phyloP scores from a whole-genome alignment of 2,113 vertebrate genomes.

The Sclerurus mexicanus region DNA sequence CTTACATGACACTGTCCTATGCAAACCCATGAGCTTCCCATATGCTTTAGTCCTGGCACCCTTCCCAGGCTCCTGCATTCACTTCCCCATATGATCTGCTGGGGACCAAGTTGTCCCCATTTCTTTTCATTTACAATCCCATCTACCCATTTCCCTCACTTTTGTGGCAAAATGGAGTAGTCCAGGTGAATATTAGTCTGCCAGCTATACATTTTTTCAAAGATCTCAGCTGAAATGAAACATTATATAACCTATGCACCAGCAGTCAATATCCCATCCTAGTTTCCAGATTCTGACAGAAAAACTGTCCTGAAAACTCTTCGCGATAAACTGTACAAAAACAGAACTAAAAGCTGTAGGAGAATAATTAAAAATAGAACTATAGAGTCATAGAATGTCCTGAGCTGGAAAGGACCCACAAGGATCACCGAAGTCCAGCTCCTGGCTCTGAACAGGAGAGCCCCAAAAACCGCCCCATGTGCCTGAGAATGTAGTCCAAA shows the following conservation, averaged over 20 bases:
- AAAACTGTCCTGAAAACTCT: background rate
- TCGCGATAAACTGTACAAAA: background rate
- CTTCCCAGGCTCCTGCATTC: background rate
- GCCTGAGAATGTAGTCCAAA: background rate
- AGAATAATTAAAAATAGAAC: background rate
- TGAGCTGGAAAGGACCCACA: background rate
- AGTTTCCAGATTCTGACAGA: background rate
- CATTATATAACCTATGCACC: background rate
- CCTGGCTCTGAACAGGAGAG: background rate
- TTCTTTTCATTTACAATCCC: background rate
- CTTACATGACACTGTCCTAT: fast-evolving
- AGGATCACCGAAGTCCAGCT: background rate
- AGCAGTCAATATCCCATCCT: background rate
- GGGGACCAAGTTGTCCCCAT: background rate
- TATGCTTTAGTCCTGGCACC: background rate
- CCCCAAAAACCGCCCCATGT: background rate
- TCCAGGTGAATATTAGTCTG: background rate
- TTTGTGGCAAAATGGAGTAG: background rate
- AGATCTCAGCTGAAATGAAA: background rate
- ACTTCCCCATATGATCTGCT: fast-evolving
- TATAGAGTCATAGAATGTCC: background rate
- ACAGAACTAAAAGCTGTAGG: background rate
- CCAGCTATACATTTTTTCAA: background rate
- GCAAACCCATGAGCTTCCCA: fast-evolving
- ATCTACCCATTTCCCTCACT: fast-evolving